Evolutionary conservation across 2,888 invertebrate species (phyloP), one percentile per base, ranked within the genome.

Genomic region (Diadegma fenestrale): DNA sequence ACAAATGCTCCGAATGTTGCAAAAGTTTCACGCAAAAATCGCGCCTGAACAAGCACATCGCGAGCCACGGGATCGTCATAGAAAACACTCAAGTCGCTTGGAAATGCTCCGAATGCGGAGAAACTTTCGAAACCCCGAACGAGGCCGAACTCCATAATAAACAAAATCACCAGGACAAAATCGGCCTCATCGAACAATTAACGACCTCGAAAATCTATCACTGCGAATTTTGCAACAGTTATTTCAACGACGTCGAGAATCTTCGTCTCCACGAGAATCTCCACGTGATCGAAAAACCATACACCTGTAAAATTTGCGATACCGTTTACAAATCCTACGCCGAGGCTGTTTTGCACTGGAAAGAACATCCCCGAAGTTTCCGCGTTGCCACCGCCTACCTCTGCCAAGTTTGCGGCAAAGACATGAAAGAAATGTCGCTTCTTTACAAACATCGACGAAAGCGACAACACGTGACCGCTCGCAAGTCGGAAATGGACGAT

Each of bases 181-280:
- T 89, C 14, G 88, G 82, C 12, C 33, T 90, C 5, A 90, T 91
- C 43, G 91, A 91, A 41, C 89, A 91, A 68, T 41, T 91, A 7
- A 66, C 86, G 5, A 84, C 88, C 0, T 86, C 90, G 88, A 93
- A 88, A 87, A 92, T 96, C 6, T 92, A 95, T 43, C 96, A 96
- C 89, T 96, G 96, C 86, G 96, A 96, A 91, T 96, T 95, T 89
- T 96, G 96, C 88, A 96, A 95, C 88, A 94, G 94, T 61, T 94
- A 95, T 0, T 96, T 95, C 88, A 94, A 95, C 0, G 95, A 95
- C 69, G 94, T 95, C 64, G 93, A 94, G 0, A 92, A 94, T 63
- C 89, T 96, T 43, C 89, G 94, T 14, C 88, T 89, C 48, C 95
- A 95, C 86, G 94, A 94, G 84, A 91, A 92, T 73, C 92, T 89